These are phyloP conservation scores for Plusia festucae DNA, from an alignment of 2,888 invertebrate species.

Conservation along the genomic window DNA sequence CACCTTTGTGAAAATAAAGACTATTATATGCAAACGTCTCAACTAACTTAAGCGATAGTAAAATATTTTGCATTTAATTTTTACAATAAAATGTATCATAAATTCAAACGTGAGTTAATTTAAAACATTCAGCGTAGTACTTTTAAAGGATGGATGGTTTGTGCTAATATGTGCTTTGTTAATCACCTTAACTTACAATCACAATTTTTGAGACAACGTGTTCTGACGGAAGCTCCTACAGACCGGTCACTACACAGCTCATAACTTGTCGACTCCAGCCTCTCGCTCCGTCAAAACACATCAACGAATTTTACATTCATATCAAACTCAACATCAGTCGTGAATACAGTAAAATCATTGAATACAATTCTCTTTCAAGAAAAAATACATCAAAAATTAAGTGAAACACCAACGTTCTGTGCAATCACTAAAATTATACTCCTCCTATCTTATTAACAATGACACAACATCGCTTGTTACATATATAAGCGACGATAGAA, in stretches of 20 bases:
- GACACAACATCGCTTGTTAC: constrained; percentile 73
- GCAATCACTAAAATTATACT: constrained; percentile 83
- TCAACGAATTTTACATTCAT: constrained; percentile 74
- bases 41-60: constrained; percentile 88
- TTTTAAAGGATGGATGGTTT: constrained; percentile 88
- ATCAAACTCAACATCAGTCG: constrained; percentile 83
- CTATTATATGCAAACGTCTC: constrained; percentile 86
- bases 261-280: constrained; percentile 44
- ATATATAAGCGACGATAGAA: constrained; percentile 77
- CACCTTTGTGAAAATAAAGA: constrained; percentile 85
- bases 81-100: constrained; percentile 89
- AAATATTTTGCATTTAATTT: constrained; percentile 81
- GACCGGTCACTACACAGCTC: constrained; percentile 35
- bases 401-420: constrained; percentile 89
- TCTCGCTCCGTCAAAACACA: constrained; percentile 58
- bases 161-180: constrained; percentile 88
- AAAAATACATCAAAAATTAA: constrained; percentile 88
- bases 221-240: constrained; percentile 51
- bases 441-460: constrained; percentile 80
- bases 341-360: constrained; percentile 83
- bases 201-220: constrained; percentile 74
- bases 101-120: constrained; percentile 88
- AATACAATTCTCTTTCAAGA: constrained; percentile 81
- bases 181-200: constrained; percentile 84
- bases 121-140: constrained; percentile 87